phyloP scores from a whole-genome alignment of 2,888 invertebrate genomes.

The Mactromeris polynyma region DNA sequence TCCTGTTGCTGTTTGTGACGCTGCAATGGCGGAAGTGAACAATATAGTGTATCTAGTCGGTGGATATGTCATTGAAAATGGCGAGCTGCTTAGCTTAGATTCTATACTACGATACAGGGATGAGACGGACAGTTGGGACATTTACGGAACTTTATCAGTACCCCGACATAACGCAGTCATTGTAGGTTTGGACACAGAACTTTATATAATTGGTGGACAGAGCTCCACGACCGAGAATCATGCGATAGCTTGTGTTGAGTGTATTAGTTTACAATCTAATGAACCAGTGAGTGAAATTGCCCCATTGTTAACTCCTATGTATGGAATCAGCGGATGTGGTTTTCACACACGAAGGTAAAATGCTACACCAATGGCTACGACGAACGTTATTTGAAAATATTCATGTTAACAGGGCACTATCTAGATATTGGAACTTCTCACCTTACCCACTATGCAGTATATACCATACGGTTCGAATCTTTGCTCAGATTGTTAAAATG shows the following conservation, averaged over 20 bases:
- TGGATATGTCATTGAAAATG: slow-evolving; percentile 72
- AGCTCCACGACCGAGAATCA: slow-evolving; percentile 68
- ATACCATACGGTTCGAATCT: too few species aligned
- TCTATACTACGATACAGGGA: slow-evolving; percentile 77
- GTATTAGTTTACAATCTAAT: slow-evolving; percentile 71
- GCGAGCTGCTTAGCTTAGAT: slow-evolving; percentile 67
- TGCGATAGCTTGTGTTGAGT: slow-evolving; percentile 77
- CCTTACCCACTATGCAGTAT: too few species aligned
- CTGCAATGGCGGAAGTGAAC: slow-evolving; percentile 71
- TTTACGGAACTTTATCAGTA: slow-evolving; percentile 59
- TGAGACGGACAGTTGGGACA: slow-evolving; percentile 73
- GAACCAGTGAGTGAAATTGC: slow-evolving; percentile 40
- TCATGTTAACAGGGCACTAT: too few species aligned
- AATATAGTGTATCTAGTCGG: slow-evolving; percentile 77
- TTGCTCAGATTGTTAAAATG: too few species aligned
- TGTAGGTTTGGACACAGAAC: slow-evolving; percentile 66
- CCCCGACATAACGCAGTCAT: slow-evolving; percentile 76
- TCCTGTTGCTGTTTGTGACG: slow-evolving; percentile 76
- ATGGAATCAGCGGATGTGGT: slow-evolving; percentile 55
- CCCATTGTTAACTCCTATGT: slow-evolving; percentile 48
- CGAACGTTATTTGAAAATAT: too few species aligned
- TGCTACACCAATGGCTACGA: too few species aligned
- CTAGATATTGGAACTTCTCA: too few species aligned
- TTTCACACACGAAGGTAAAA: not conserved
- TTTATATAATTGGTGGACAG: slow-evolving; percentile 81